Evolutionary conservation across 2,888 invertebrate genomes (phyloP).

Genomic region (Temnothorax rugatulus): DNA sequence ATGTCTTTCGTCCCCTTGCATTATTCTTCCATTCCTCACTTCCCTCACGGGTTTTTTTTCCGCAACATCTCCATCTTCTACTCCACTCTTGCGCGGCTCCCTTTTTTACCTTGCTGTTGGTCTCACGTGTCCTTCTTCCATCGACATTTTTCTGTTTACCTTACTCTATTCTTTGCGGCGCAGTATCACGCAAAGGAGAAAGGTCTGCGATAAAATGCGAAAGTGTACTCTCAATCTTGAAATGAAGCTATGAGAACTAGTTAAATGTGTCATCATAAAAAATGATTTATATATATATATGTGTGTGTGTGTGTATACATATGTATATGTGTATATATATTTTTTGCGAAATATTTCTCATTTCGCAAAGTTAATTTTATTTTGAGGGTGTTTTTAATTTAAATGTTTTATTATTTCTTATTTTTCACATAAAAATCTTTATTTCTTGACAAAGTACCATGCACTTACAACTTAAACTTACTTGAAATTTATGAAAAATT

Average conservation of each 20-base stretch:
- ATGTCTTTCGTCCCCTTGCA: slow-evolving; percentile 56
- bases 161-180: slow-evolving; percentile 28
- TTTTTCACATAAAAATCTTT: not conserved
- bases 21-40: slow-evolving; percentile 35
- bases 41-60: not conserved
- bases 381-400: not conserved
- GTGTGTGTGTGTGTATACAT: too few relatives aligned
- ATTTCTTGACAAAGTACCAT: slow-evolving; percentile 24
- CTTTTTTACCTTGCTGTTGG: slow-evolving; percentile 19
- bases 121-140: not conserved
- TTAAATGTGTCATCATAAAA: not conserved
- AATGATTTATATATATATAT: not conserved
- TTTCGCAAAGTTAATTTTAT: too few relatives aligned
- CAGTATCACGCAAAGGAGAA: not conserved
- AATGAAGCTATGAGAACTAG: not conserved
- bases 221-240: not conserved
- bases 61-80: slow-evolving; percentile 28
- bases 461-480: not conserved
- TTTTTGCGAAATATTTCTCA: too few relatives aligned
- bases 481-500: slow-evolving; percentile 19
- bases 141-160: slow-evolving; percentile 15
- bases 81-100: slow-evolving; percentile 13
- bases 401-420: not conserved
- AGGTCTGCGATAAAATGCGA: not conserved
- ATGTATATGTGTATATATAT: too few relatives aligned